Evolutionary conservation across 1,140 invertebrate species (phyloP), one percentile per base, ranked within the genome.

Genomic region (Eueides isabella): DNA sequence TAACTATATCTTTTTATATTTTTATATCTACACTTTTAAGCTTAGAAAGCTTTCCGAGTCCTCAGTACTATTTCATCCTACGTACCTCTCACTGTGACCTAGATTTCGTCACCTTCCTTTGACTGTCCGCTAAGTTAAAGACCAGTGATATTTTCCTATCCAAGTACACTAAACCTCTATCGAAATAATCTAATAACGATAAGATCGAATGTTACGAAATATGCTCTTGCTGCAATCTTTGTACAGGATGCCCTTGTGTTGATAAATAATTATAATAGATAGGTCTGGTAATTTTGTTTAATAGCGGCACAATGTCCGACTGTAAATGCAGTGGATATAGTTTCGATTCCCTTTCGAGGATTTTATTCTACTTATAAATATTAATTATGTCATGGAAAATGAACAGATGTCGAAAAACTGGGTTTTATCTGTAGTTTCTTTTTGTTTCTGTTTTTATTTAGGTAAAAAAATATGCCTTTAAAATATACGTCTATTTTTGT

Each of bases 41-140:
- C 48, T 55, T 23, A 55, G 23, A 55, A 26, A 55, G 48, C 48
- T 55, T 55, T 14, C 19, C 48, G 48, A 55, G 23, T 55, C 48
- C 48, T 14, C 48, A 55, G 48, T 26, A 55, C 48, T 48, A 72
- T 72, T 73, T 68, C 38, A 61, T 73, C 66, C 72, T 73, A 68
- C 67, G 48, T 28, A 48, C 72, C 72, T 68, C 66, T 73, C 72
- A 73, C 72, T 73, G 29, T 61, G 72, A 61, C 72, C 72, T 41
- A 73, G 66, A 73, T 73, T 73, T 62, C 72, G 62, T 67, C 72
- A 68, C 61, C 48, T 48, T 72, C 66, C 72, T 73, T 33, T 68
- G 72, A 68, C 72, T 61, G 65, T 72, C 65, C 48, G 26, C 31
- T 62, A 62, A 67, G 66, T 38, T 73, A 73, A 68, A 65, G 64